Percentiles rank a stretch among this genome's conserved stretches.
Evolutionary conservation across 2,888 invertebrate species (phyloP).

Genomic region (Cerastis leucographa): DNA sequence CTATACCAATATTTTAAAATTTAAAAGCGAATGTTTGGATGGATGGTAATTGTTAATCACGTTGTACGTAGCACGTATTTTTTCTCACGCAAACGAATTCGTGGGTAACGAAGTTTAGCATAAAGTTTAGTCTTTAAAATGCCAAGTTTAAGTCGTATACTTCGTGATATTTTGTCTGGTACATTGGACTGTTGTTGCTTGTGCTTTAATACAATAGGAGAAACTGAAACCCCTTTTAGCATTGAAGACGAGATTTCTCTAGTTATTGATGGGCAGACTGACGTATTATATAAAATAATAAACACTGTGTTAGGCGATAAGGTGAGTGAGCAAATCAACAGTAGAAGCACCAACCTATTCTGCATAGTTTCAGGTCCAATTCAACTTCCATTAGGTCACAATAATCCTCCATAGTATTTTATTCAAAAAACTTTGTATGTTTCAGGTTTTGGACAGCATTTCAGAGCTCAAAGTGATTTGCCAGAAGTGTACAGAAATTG

Average conservation of each 20-base stretch:
- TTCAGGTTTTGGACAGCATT: conserved; percentile 62
- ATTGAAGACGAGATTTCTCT: conserved; percentile 62
- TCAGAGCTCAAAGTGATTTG: conserved; percentile 61
- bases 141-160: conserved; percentile 23
- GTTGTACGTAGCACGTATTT: background rate
- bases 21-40: too few species aligned
- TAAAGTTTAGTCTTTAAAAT: conserved; percentile 30
- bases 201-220: conserved; percentile 53
- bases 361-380: background rate
- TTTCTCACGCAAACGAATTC: background rate
- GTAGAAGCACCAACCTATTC: background rate
- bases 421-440: conserved; percentile 31
- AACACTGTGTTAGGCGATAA: conserved; percentile 54
- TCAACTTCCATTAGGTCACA: background rate
- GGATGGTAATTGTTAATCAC: background rate
- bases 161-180: conserved; percentile 51
- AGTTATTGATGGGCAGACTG: conserved; percentile 21
- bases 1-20: too few species aligned
- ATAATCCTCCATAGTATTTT: background rate
- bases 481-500: conserved; percentile 57
- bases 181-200: conserved; percentile 58
- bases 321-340: conserved; percentile 42
- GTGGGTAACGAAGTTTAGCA: background rate
- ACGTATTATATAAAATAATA: conserved; percentile 53
- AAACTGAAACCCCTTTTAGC: conserved; percentile 29